Base-by-base conservation (phyloP, 2,113 vertebrate species). In the Notiomystis cincta region DNA sequence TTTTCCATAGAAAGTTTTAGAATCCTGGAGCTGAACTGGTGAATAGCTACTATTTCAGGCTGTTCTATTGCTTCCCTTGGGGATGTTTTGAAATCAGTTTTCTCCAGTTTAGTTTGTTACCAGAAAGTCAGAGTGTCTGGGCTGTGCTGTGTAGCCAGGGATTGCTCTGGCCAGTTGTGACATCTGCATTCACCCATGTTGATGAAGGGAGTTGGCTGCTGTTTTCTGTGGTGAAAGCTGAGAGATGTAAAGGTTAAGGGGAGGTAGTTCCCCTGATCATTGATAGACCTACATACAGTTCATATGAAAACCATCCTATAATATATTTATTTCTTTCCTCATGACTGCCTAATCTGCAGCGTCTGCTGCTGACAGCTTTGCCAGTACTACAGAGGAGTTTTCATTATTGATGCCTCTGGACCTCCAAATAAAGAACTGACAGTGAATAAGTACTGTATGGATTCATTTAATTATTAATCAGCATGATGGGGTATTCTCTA, bases 381-480 rank as follows among this genome's bases (percentile, higher is more conserved):
- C 67, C 37, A 30, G 53, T 62, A 17, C 58, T 61, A 23, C 3
- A 21, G 70, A 77, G 44, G 35, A 60, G 51, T 90, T 82, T 95
- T 95, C 82, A 78, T 89, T 96, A 93, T 93, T 96, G 90, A 78
- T 96, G 84, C 19, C 51, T 58, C 75, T 83, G 48, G 56, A 96
- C 54, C 35, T 71, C 66, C 79, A 83, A 44, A 92, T 90, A 86
- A 85, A 94, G 90, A 88, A 24, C 75, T 88, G 66, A 33, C 86
- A 83, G 79, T 78, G 95, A 96, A 93, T 91, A 86, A 90, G 94
- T 88, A 91, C 84, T 80, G 50, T 94, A 96, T 96, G 79, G 92
- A 96, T 96, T 94, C 31, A 85, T 90, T 94, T 82, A 95, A 93
- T 95, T 96, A 94, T 95, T 96, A 80, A 97, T 83, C 51, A 88